These are phyloP conservation scores for Hyperopisus bebe DNA, from an alignment of 2,113 vertebrate species.

Conservation along the genomic window DNA sequence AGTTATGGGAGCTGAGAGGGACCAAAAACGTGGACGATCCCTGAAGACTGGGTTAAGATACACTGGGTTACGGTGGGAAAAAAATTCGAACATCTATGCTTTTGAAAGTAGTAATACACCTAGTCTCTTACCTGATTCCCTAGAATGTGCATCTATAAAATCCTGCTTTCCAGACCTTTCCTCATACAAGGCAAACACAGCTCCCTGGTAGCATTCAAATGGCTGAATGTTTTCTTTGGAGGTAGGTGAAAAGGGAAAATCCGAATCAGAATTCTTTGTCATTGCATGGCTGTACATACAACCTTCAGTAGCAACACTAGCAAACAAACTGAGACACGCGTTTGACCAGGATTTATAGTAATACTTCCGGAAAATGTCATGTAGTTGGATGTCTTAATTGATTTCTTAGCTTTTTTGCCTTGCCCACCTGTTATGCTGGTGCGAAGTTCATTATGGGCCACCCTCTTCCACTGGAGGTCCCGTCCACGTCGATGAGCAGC, in stretches of 20 bases:
- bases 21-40: background rate
- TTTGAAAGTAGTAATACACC: background rate
- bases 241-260: background rate
- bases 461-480: slow-evolving; percentile 48
- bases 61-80: background rate
- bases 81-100: background rate
- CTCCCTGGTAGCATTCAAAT: slow-evolving; percentile 52
- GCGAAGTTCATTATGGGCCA: slow-evolving; percentile 25
- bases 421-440: slow-evolving; percentile 47
- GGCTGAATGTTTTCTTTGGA: slow-evolving; percentile 43
- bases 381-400: background rate
- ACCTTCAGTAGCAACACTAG: background rate
- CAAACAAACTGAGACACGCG: background rate
- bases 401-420: background rate
- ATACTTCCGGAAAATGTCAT: background rate
- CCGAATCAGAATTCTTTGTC: background rate
- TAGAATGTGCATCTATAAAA: slow-evolving; percentile 34
- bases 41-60: background rate
- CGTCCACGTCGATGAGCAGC: slow-evolving; percentile 32
- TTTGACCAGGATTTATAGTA: background rate
- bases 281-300: background rate
- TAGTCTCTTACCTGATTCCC: slow-evolving; percentile 44
- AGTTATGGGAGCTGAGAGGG: background rate
- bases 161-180: slow-evolving; percentile 17
- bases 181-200: slow-evolving; percentile 44